Conservation (phyloP, 2,113 vertebrate species). For the Arothron firmamentum region DNA sequence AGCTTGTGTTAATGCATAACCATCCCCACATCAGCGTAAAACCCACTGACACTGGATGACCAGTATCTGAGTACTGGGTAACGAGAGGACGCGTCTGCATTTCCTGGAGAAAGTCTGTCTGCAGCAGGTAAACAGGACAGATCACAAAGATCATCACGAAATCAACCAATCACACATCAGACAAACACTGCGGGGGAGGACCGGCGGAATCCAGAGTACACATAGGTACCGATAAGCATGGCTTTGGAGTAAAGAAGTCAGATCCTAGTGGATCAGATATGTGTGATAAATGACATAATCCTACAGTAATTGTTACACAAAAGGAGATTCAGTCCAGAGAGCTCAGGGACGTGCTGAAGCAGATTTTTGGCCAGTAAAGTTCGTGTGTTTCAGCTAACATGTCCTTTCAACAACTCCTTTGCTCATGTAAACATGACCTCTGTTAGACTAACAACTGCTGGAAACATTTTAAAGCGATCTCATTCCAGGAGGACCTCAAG, state of each 20-base stretch:
- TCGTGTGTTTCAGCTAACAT: constrained; percentile 4
- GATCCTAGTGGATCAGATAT: constrained; percentile 34
- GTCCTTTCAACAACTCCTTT: constrained; percentile 43
- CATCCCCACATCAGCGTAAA: constrained; percentile 13
- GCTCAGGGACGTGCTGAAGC: constrained; percentile 8
- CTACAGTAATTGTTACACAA: not conserved
- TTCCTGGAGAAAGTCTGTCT: constrained; percentile 39
- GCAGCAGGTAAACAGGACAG: constrained; percentile 48
- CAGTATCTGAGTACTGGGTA: constrained; percentile 25
- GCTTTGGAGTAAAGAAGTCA: constrained; percentile 34
- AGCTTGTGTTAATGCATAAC: constrained; percentile 29
- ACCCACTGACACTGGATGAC: constrained; percentile 28
- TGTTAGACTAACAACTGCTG: constrained; percentile 58
- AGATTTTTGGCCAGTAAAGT: constrained; percentile 16
- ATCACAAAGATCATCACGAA: constrained; percentile 12
- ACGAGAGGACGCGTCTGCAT: constrained; percentile 41
- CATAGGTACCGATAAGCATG: constrained; percentile 44
- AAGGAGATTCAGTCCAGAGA: not conserved
- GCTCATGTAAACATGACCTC: constrained; percentile 65
- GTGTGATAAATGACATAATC: constrained; percentile 2
- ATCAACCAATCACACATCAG: constrained; percentile 45
- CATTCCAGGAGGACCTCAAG: constrained; percentile 28
- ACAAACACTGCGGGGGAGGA: constrained; percentile 21
- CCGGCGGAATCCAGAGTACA: constrained; percentile 38
- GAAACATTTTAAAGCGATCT: constrained; percentile 46